Evolutionary conservation across 2,888 invertebrate species (phyloP).

Genomic region (Phalera bucephala): DNA sequence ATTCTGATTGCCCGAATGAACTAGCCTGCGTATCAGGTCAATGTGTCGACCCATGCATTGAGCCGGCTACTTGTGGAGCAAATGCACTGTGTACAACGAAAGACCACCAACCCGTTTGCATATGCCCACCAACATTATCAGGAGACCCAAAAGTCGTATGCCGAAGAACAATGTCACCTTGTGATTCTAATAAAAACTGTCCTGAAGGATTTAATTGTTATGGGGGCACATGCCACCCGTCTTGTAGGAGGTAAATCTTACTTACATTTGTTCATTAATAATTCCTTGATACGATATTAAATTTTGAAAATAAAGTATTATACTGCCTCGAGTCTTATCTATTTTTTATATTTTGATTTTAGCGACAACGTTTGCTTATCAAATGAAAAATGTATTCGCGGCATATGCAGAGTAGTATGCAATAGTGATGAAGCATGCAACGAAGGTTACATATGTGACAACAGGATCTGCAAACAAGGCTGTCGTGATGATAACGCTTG

Average conservation of each 20-base stretch:
- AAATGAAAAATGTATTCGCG: conserved; percentile 93
- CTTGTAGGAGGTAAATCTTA: conserved; percentile 89
- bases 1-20: conserved; percentile 88
- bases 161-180: conserved; percentile 85
- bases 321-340: neutral
- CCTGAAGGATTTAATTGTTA: conserved; percentile 88
- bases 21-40: conserved; percentile 90
- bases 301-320: neutral
- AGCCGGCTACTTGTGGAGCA: conserved; percentile 91
- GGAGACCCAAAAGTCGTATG: conserved; percentile 91
- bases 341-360: conserved; percentile 40
- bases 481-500: conserved; percentile 94
- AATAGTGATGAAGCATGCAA: conserved; percentile 93
- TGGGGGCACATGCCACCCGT: conserved; percentile 89
- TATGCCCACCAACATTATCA: conserved; percentile 86
- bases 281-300: too few species aligned
- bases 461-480: conserved; percentile 92
- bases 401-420: conserved; percentile 92
- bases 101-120: conserved; percentile 89
- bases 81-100: conserved; percentile 89
- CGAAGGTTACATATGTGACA: conserved; percentile 92
- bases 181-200: conserved; percentile 87
- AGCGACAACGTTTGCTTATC: conserved; percentile 92
- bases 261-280: too few species aligned
- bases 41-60: conserved; percentile 89